Evolutionary conservation across 2,888 invertebrate genomes (phyloP), one percentile per base, ranked within the genome.

Genomic region (Tetheella fluctuosa): DNA sequence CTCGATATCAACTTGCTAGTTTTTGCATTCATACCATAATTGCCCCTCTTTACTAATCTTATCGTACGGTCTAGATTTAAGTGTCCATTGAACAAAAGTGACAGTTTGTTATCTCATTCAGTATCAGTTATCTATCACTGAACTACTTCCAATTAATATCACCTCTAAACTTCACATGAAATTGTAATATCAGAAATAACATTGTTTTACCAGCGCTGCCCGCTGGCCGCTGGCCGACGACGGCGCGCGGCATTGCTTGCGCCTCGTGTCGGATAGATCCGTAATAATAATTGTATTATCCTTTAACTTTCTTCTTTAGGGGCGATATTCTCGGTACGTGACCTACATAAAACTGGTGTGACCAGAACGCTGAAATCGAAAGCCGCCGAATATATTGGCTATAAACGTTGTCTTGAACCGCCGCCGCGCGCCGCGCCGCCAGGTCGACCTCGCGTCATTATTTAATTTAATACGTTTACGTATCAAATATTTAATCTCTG

Each of bases 301-400:
- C 42, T 48, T 17, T 20, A 48, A 48, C 42, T 48, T 48, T 48
- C 42, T 3, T 48, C n/a, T 48, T 48, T 48, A 48, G 42, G 42
- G 42, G 42, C 42, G 42, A 20, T 17, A 48, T 17, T 48, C 42
- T 48, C 42, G 42, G 42, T 20, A 48, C 17, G 57, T 54, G 64
- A 64, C 62, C 62, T 58, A 59, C 62, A 61, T 62, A 59, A 57
- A 60, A 61, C 61, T 60, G 58, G 58, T 56, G 59, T 23, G 42
- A 39, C 20, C 25, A 28, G 20, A 37, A 20, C 23, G 17, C 53
- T 37, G 53, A 52, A 56, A 58, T 59, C 23, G 34, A 53, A 59
- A 58, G 58, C 55, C 58, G 57, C 58, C 61, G 37, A 23, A 61
- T 59, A 52, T 52, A 59, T 57, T 57, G 52, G n/a, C 59, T 57